Evolutionary conservation across 2,888 invertebrate genomes (phyloP).

Genomic region (Phorcus lineatus): DNA sequence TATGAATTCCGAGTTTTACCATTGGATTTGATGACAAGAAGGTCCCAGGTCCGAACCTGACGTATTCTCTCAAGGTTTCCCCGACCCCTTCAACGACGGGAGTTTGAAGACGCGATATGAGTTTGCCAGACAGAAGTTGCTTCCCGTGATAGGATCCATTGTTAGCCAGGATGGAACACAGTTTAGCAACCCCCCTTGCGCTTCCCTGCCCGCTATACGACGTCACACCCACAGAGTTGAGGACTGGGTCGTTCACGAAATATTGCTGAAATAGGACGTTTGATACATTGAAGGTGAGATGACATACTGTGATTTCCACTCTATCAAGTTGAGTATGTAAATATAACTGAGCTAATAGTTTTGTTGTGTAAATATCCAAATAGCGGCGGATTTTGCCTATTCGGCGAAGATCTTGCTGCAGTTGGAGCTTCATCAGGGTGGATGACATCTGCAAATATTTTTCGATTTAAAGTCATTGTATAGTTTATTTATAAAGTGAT

Average conservation of each 20-base stretch:
- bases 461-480: too few relatives aligned
- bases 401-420: too few relatives aligned
- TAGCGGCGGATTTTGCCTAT: too few relatives aligned
- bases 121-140: not conserved
- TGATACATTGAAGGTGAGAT: too few relatives aligned
- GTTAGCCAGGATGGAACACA: not conserved
- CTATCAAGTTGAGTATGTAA: too few relatives aligned
- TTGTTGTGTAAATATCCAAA: too few relatives aligned
- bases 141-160: not conserved
- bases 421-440: too few relatives aligned
- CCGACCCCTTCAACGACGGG: not conserved
- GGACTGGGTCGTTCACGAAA: not conserved
- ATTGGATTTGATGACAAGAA: not conserved
- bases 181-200: not conserved
- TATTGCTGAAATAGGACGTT: not conserved
- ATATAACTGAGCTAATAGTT: too few relatives aligned
- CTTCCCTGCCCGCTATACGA: not conserved
- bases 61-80: not conserved
- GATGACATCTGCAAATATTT: too few relatives aligned
- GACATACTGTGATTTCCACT: too few relatives aligned
- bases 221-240: not conserved
- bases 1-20: too few relatives aligned
- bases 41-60: not conserved
- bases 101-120: not conserved
- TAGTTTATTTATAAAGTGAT: too few relatives aligned